Conservation (phyloP, 2,797 vertebrate species). For the Borostomias antarcticus region DNA sequence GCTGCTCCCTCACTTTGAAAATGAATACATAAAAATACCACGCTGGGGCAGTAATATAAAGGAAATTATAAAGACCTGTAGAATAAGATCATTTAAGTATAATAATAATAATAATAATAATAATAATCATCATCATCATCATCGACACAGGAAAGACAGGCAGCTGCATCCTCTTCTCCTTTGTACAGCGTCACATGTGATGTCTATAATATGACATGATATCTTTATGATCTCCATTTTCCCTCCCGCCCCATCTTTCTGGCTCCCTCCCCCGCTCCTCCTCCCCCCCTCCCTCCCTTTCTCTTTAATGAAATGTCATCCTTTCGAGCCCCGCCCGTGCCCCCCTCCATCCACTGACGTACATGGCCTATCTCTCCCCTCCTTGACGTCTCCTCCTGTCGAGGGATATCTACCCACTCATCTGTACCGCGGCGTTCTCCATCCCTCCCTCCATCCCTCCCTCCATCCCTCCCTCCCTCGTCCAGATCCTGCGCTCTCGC, state of each 20-base stretch:
- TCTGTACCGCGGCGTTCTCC: background rate
- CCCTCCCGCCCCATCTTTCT: background rate
- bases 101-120: too few relatives aligned
- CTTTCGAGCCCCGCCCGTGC: background rate
- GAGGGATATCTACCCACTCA: background rate
- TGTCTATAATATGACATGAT: too few relatives aligned
- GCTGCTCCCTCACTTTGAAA: too few relatives aligned
- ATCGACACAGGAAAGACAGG: too few relatives aligned
- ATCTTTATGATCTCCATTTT: background rate
- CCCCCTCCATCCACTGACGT: constrained; percentile 14
- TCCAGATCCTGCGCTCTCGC: background rate
- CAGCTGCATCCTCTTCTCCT: background rate
- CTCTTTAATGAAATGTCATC: background rate
- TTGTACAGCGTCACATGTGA: too few relatives aligned
- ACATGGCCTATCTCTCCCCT: background rate
- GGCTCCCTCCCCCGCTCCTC: too few relatives aligned
- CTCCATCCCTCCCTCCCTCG: background rate
- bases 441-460: background rate
- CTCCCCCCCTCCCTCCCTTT: background rate
- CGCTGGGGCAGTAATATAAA: too few relatives aligned
- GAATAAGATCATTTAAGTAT: too few relatives aligned
- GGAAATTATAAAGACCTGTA: too few relatives aligned
- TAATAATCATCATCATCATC: too few relatives aligned
- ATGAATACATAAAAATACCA: too few relatives aligned
- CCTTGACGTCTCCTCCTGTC: background rate